These are phyloP conservation scores for Dromaius novaehollandiae DNA, from an alignment of 2,113 vertebrate genomes.

Conservation along the genomic window DNA sequence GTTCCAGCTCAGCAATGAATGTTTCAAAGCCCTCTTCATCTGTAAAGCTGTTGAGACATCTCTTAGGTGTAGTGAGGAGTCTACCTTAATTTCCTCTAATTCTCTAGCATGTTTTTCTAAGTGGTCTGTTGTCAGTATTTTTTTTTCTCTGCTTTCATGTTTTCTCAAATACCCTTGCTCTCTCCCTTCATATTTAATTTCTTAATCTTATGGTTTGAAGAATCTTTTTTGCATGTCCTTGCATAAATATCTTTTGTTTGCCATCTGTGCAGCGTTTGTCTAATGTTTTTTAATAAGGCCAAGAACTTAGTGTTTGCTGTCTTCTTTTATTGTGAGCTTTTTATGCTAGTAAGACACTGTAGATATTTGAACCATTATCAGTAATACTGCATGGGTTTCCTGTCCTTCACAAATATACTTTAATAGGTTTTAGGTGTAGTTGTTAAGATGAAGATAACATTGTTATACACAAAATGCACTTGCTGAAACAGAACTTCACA, in stretches of 20 bases:
- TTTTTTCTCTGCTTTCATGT: background rate
- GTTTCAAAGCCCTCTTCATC: background rate
- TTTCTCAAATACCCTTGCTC: background rate
- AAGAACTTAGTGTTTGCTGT: background rate
- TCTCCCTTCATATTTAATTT: conserved; percentile 14
- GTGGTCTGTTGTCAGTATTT: background rate
- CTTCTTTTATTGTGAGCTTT: background rate
- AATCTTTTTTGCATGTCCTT: background rate
- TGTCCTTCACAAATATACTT: conserved; percentile 11
- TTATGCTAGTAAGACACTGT: background rate
- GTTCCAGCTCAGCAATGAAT: background rate
- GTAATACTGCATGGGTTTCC: conserved; percentile 1
- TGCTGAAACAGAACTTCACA: background rate
- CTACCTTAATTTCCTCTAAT: background rate
- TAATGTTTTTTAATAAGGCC: conserved; percentile 23
- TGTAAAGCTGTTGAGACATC: background rate
- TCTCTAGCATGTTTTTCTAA: background rate
- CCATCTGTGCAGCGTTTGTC: conserved; percentile 8
- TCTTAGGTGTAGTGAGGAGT: background rate
- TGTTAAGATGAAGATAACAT: background rate
- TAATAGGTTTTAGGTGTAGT: background rate
- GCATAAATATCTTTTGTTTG: conserved; percentile 15
- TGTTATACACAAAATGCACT: background rate
- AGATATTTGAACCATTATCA: conserved; percentile 16
- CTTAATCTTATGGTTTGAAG: conserved; percentile 11